Conservation (phyloP, 1,140 invertebrate genomes). For the Anastrepha obliqua region DNA sequence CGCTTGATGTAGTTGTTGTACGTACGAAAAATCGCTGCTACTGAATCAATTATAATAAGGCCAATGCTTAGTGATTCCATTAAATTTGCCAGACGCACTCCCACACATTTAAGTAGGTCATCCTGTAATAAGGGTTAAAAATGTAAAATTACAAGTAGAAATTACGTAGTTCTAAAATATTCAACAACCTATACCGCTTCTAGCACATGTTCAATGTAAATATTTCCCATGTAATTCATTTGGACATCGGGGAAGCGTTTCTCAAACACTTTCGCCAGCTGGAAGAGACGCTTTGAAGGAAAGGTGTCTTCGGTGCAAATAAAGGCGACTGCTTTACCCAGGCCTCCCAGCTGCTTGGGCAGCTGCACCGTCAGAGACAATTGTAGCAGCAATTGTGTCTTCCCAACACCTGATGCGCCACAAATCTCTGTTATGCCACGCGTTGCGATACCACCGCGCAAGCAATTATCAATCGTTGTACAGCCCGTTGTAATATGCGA, state of each 20-base stretch:
- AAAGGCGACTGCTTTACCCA: conserved; percentile 80
- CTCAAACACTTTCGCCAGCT: conserved; percentile 72
- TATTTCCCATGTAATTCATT: conserved; percentile 67
- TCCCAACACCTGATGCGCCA: conserved; percentile 88
- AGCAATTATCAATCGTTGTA: conserved; percentile 77
- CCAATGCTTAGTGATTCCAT: conserved; percentile 77
- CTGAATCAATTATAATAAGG: conserved; percentile 84
- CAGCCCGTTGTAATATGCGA: conserved; percentile 79
- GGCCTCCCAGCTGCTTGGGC: conserved; percentile 64
- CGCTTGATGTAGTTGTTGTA: conserved; percentile 77
- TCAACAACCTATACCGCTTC: conserved; percentile 75
- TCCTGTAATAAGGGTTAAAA: conserved; percentile 40
- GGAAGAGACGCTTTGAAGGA: conserved; percentile 81
- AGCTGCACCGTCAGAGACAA: conserved; percentile 76
- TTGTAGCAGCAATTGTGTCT: conserved; percentile 90
- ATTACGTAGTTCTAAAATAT: not conserved
- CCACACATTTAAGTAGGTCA: conserved; percentile 77
- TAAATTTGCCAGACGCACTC: conserved; percentile 75
- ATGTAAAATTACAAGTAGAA: not conserved
- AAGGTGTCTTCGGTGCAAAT: conserved; percentile 87
- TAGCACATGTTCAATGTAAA: conserved; percentile 74
- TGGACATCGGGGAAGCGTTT: conserved; percentile 62
- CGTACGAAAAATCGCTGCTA: conserved; percentile 82
- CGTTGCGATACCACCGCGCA: conserved; percentile 83
- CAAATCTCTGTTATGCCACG: conserved; percentile 88